These are phyloP conservation scores for Copidosoma floridanum DNA, from an alignment of 1,140 invertebrate genomes.

Conservation along the genomic window DNA sequence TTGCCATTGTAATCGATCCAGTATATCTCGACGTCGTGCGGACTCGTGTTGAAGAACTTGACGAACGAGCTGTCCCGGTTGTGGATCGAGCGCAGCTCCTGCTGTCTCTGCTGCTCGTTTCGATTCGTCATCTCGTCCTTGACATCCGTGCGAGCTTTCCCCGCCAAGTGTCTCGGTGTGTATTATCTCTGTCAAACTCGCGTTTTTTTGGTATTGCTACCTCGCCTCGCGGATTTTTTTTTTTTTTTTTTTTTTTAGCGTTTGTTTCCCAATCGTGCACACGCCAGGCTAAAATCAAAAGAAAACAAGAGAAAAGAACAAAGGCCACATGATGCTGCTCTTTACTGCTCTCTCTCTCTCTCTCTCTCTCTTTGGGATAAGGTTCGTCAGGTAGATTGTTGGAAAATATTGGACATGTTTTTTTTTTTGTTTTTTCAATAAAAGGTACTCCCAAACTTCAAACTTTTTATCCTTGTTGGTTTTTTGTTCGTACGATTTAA, in stretches of 20 bases:
- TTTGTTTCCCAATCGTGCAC: too few relatives aligned
- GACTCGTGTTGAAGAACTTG: slow-evolving; percentile 68
- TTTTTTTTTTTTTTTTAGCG: background rate
- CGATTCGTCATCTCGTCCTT: background rate
- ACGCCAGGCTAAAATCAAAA: too few relatives aligned
- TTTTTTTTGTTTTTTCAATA: background rate
- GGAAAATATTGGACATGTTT: background rate
- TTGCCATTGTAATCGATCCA: slow-evolving; percentile 74
- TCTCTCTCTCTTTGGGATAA: background rate
- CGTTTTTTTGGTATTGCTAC: too few relatives aligned
- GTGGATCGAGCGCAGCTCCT: slow-evolving; percentile 49
- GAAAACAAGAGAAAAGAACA: too few relatives aligned
- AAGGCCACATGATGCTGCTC: too few relatives aligned
- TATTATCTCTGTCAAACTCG: too few relatives aligned
- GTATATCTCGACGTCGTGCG: slow-evolving; percentile 63
- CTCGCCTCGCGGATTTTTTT: background rate
- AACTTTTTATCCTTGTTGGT: too few relatives aligned
- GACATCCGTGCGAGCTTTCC: background rate
- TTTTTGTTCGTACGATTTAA: too few relatives aligned
- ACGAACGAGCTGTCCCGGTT: slow-evolving; percentile 61
- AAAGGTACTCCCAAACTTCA: too few relatives aligned
- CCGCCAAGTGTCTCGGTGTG: background rate
- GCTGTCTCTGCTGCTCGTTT: slow-evolving; percentile 10
- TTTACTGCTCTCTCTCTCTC: background rate
- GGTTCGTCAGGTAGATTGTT: too few relatives aligned